Evolutionary conservation across 2,888 invertebrate genomes (phyloP), one percentile per base, ranked within the genome.

Genomic region (Sphaeridia pumilis): DNA sequence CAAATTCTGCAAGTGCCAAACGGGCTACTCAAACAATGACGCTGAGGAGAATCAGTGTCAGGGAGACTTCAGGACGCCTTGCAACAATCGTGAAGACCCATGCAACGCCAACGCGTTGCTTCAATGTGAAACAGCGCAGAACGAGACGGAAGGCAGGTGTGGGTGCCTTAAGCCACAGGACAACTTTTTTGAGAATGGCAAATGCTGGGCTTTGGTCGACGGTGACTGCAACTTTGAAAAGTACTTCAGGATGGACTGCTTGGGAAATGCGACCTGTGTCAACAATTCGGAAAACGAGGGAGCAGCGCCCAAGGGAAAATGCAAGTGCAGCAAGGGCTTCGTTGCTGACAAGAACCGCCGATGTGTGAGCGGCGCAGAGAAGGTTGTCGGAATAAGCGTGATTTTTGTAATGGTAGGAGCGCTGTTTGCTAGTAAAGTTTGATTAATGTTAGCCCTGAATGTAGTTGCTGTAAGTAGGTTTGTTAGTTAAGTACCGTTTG

Each of bases 91-190:
- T 2, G 4, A 46, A 2, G 28, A 46, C 10, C 31, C 4, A 2
- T 52, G 52, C 20, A 52, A 52, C 24, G 20, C 35, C 4, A 26
- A 28, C 12, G 46, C 52, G 1, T n/a, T 52, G 36, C 41, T 52
- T 1, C 36, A 5, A 10, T 52, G 52, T 38, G 34, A 51, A 2
- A 26, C 43, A 21, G 36, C 20, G 1, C 20, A 4, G 1, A 41
- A 28, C 3, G 52, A 46, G 20, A 21, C 28, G 2, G 24, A 20
- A 5, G 46, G 52, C 4, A 52, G 28, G 24, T 52, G 52, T 17
- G 52, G 52, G 2, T 52, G 52, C 46, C 27, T 35, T n/a, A 26
- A 1, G 17, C 46, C 52, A 2, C 3, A 27, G 1, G 52, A 52
- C 14, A 43, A 46, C 27, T n/a, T 52, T 3, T 52, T 22, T n/a